Evolutionary conservation across 2,797 vertebrate genomes (phyloP).

Genomic region (Galago senegalensis): DNA sequence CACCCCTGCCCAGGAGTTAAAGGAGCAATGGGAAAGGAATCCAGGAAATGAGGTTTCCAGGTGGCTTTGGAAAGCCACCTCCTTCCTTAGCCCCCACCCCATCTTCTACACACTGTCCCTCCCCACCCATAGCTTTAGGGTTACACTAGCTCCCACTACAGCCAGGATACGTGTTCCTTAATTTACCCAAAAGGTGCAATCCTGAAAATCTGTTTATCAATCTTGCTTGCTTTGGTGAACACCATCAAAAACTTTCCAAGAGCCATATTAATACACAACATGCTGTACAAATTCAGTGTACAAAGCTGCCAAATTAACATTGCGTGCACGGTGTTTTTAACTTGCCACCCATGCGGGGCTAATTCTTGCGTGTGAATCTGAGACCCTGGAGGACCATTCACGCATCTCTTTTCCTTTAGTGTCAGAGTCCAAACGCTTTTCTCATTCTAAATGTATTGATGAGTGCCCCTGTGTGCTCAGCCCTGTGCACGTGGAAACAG

Average conservation of each 20-base stretch:
- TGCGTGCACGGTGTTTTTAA: conserved; percentile 13
- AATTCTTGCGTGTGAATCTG: neutral
- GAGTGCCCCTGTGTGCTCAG: rapidly evolving
- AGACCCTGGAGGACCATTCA: neutral
- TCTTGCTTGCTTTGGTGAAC: conserved; percentile 41
- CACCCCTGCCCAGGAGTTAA: neutral
- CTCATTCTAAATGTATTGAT: neutral
- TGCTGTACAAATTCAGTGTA: conserved; percentile 57
- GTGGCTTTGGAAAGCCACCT: neutral
- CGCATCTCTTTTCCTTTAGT: neutral
- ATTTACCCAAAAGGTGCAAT: neutral
- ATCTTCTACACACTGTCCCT: no score
- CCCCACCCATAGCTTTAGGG: neutral
- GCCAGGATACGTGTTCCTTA: rapidly evolving
- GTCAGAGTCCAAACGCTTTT: neutral
- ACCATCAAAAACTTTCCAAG: conserved; percentile 25
- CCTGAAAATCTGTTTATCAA: conserved; percentile 24
- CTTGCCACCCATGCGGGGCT: neutral
- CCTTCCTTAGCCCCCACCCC: neutral
- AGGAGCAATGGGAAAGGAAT: neutral
- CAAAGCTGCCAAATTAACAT: conserved; percentile 61
- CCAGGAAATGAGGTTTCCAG: neutral
- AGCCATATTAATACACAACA: neutral
- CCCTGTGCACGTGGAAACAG: neutral
- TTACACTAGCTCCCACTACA: neutral